Conservation (phyloP, 2,113 vertebrate genomes). For the Catharus minimus region DNA sequence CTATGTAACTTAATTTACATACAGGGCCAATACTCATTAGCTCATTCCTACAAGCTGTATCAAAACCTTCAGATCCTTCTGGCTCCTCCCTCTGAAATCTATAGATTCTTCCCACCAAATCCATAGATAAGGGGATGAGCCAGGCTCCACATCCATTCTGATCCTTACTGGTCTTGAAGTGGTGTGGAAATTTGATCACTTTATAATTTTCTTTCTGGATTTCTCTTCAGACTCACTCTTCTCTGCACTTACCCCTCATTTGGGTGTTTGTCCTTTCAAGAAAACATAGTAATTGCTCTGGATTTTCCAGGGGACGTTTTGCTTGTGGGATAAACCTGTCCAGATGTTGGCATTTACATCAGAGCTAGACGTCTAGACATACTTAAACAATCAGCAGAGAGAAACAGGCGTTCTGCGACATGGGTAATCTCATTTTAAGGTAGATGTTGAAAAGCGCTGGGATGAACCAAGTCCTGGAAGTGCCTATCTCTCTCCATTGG, state of each 20-base stretch:
- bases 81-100: constrained; percentile 20
- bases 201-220: not conserved
- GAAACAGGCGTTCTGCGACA: constrained; percentile 28
- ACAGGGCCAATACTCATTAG: not conserved
- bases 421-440: constrained; percentile 42
- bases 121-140: constrained; percentile 29
- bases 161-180: not conserved
- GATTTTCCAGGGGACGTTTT: constrained; percentile 29
- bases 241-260: not conserved
- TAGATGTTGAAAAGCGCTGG: constrained; percentile 30
- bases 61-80: constrained; percentile 12
- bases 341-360: constrained; percentile 65
- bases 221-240: not conserved
- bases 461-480: constrained; percentile 24
- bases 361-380: constrained; percentile 62
- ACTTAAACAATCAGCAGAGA: constrained; percentile 15
- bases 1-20: not conserved
- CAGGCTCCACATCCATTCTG: not conserved
- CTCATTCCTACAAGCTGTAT: not conserved
- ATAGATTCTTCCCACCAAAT: constrained; percentile 22
- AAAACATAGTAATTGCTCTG: not conserved
- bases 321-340: constrained; percentile 48
- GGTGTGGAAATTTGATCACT: not conserved
- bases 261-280: not conserved
- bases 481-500: constrained; percentile 22